Evolutionary conservation across 2,888 invertebrate genomes (phyloP).

Genomic region (Synanthedon andrenaeformis): DNA sequence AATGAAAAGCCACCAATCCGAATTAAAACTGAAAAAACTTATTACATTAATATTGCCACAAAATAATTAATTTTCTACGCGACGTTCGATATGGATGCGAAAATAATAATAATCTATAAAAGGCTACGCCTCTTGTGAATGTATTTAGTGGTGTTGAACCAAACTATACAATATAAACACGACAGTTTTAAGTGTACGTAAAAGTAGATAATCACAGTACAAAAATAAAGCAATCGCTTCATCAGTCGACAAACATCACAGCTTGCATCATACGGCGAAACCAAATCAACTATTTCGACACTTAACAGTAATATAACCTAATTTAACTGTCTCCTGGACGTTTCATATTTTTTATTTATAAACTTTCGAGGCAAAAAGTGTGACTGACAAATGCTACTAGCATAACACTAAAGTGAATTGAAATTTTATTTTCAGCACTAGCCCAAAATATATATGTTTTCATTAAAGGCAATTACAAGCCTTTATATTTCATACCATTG

Average conservation of each 20-base stretch:
- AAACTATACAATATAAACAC: not conserved
- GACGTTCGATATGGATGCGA: slow-evolving; percentile 6
- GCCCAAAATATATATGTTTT: no score
- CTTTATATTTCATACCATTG: no score
- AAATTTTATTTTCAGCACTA: no score
- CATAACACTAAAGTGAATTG: no score
- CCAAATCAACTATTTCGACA: slow-evolving; percentile 16
- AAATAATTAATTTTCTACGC: slow-evolving; percentile 23
- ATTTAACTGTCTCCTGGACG: no score
- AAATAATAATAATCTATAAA: not conserved
- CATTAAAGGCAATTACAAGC: no score
- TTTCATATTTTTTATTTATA: no score
- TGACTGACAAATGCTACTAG: no score
- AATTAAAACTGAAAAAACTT: slow-evolving; percentile 23
- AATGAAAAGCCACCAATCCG: slow-evolving; percentile 23
- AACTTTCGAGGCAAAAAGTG: no score
- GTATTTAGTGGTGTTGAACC: not conserved
- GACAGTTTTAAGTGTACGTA: slow-evolving; percentile 41
- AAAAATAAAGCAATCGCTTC: slow-evolving; percentile 65
- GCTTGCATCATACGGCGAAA: slow-evolving; percentile 51
- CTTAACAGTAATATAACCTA: not conserved
- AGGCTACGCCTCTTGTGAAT: not conserved
- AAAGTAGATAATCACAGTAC: slow-evolving; percentile 63
- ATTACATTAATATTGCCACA: slow-evolving; percentile 20
- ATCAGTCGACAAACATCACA: slow-evolving; percentile 63